Conservation (phyloP, 2,888 invertebrate species). For the Salticus scenicus region DNA sequence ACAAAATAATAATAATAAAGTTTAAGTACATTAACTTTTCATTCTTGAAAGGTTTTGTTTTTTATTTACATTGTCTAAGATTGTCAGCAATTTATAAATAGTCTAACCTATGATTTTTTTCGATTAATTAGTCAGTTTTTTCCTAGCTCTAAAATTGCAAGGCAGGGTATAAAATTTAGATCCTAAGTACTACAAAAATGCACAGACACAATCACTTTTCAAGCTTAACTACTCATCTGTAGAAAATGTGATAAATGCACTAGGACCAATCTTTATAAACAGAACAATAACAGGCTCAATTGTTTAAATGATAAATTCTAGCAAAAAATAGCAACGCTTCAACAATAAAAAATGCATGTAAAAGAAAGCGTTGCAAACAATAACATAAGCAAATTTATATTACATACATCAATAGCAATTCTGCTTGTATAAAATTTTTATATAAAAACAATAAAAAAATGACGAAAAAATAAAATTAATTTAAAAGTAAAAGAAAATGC, state of each 20-base stretch:
- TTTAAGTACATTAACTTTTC: background rate
- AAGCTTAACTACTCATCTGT: slow-evolving; percentile 21
- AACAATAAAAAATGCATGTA: slow-evolving; percentile 58
- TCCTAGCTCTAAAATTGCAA: slow-evolving; percentile 20
- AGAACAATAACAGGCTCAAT: slow-evolving; percentile 43
- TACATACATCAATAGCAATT: slow-evolving; percentile 58
- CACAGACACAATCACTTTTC: background rate
- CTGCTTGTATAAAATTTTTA: slow-evolving; percentile 63
- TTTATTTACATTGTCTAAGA: slow-evolving; percentile 3
- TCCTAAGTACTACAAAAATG: slow-evolving; percentile 51
- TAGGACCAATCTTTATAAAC: slow-evolving; percentile 16
- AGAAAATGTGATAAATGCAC: slow-evolving; percentile 42
- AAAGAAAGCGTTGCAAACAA: slow-evolving; percentile 66
- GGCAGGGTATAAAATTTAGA: slow-evolving; percentile 42
- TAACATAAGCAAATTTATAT: slow-evolving; percentile 62
- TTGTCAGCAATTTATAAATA: background rate
- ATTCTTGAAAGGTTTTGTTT: no score
- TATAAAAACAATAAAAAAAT: slow-evolving; percentile 65
- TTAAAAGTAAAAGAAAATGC: slow-evolving; percentile 31
- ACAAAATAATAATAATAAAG: background rate
- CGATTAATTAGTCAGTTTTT: background rate
- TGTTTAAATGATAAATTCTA: slow-evolving; percentile 32
- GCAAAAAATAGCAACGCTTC: slow-evolving; percentile 28
- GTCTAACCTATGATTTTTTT: slow-evolving; percentile 11
- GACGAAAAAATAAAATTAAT: slow-evolving; percentile 49